A percentile compares a stretch with the other conserved stretches of the same genome.
Conservation (phyloP, 2,888 invertebrate genomes). For the Proisotoma minuta region DNA sequence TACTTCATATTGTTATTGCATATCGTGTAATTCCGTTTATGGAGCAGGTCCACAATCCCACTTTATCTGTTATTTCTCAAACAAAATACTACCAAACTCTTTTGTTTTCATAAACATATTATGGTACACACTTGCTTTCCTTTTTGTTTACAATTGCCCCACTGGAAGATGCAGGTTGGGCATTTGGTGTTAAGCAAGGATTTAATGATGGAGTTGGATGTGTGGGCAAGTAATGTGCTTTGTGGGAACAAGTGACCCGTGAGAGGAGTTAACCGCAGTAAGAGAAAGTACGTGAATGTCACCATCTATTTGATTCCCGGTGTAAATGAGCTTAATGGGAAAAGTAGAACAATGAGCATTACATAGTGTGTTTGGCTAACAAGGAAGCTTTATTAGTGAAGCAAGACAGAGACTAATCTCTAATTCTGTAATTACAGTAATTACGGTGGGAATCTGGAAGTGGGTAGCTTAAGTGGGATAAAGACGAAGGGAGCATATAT, state of each 20-base stretch:
- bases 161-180: too few species aligned
- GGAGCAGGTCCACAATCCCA: conserved; percentile 34
- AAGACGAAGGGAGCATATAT: conserved; percentile 9
- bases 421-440: conserved; percentile 37
- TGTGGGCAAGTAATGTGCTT: too few species aligned
- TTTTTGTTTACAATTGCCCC: too few species aligned
- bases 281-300: too few species aligned
- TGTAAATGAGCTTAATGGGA: conserved; percentile 31
- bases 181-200: too few species aligned
- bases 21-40: conserved; percentile 44
- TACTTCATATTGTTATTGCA: conserved; percentile 45
- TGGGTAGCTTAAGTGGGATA: conserved; percentile 38
- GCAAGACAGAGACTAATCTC: conserved; percentile 25
- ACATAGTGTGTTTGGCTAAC: neutral
- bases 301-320: conserved; percentile 34
- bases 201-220: too few species aligned
- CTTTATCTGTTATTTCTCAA: too few species aligned
- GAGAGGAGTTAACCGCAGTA: too few species aligned
- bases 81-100: too few species aligned
- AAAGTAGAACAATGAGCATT: conserved; percentile 5
- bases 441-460: conserved; percentile 34
- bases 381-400: conserved; percentile 6
- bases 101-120: too few species aligned
- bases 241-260: too few species aligned
- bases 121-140: too few species aligned